These are phyloP conservation scores for Macrochelys suwanniensis DNA, from an alignment of 2,797 vertebrate genomes.

Conservation along the genomic window DNA sequence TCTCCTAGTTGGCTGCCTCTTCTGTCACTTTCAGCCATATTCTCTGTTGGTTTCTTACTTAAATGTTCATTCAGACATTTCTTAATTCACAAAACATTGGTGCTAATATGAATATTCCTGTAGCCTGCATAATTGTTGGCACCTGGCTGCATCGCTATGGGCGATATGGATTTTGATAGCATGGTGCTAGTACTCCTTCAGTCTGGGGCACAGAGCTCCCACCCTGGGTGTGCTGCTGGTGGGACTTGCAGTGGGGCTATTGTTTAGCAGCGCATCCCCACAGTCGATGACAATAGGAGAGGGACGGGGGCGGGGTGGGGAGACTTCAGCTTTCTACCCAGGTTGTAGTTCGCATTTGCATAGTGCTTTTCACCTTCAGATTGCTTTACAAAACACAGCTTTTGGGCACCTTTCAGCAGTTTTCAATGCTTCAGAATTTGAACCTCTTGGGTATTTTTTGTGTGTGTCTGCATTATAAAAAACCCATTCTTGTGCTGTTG, in stretches of 20 bases:
- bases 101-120: neutral
- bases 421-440: neutral
- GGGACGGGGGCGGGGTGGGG: neutral
- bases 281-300: neutral
- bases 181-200: neutral
- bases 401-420: neutral
- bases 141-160: neutral
- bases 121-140: neutral
- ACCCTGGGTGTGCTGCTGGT: neutral
- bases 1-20: neutral
- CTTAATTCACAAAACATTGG: conserved; percentile 27
- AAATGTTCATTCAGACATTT: neutral
- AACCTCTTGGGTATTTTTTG: neutral
- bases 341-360: neutral
- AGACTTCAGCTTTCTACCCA: neutral
- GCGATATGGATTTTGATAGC: neutral
- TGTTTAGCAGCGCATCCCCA: neutral
- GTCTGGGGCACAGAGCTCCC: neutral
- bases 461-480: neutral
- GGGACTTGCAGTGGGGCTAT: neutral
- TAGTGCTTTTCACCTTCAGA: rapidly evolving
- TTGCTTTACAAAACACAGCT: neutral
- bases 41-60: neutral
- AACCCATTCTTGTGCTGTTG: neutral
- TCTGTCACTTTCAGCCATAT: neutral